These are phyloP conservation scores for Leptarthrus brevirostris DNA, from an alignment of 2,888 invertebrate species.

Conservation along the genomic window DNA sequence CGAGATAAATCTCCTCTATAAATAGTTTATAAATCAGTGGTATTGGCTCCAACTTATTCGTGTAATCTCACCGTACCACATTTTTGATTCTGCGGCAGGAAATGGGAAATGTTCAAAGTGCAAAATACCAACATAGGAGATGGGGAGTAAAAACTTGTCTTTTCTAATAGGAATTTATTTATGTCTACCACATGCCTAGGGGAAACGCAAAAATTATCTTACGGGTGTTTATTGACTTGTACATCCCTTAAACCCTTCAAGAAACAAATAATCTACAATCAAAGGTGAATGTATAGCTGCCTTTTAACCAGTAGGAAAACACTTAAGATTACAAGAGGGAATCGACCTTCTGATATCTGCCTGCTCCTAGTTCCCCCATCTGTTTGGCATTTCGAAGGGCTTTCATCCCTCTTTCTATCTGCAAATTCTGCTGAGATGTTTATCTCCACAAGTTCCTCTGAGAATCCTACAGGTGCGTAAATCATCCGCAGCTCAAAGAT, in stretches of 20 bases:
- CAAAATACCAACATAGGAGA: too few relatives aligned
- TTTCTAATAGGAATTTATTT: conserved; percentile 32
- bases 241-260: conserved; percentile 19
- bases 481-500: conserved; percentile 42
- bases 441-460: conserved; percentile 39
- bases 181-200: neutral
- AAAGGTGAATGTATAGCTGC: conserved; percentile 3
- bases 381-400: conserved; percentile 22
- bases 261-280: conserved; percentile 35
- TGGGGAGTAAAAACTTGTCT: neutral
- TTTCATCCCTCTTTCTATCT: conserved; percentile 42
- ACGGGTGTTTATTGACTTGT: conserved; percentile 13
- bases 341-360: conserved; percentile 8
- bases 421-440: conserved; percentile 30
- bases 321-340: neutral
- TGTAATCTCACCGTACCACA: conserved; percentile 16
- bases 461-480: conserved; percentile 45
- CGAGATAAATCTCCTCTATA: too few relatives aligned
- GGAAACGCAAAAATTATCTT: neutral
- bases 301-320: neutral
- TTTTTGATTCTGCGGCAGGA: conserved; percentile 22
- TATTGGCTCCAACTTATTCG: neutral
- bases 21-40: conserved; percentile 38
- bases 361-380: neutral
- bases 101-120: too few relatives aligned